Evolutionary conservation across 2,888 invertebrate genomes (phyloP).

Genomic region (Elysia crispata): DNA sequence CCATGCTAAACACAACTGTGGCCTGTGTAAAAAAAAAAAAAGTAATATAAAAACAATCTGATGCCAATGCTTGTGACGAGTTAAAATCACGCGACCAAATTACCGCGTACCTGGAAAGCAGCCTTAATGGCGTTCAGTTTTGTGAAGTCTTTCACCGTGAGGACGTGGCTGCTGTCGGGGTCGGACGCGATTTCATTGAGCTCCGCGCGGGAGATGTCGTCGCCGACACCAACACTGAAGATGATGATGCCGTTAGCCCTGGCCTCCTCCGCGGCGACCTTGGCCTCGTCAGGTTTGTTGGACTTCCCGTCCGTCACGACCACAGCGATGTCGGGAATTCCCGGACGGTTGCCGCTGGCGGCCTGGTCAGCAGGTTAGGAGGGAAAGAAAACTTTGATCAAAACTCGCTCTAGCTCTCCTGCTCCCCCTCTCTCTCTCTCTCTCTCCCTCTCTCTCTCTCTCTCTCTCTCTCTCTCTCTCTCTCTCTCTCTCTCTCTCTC

Average conservation of each 20-base stretch:
- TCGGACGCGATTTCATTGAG: conserved; percentile 67
- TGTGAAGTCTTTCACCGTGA: conserved; percentile 62
- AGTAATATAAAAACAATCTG: too few relatives aligned
- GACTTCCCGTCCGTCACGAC: conserved; percentile 67
- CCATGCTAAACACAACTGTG: too few relatives aligned
- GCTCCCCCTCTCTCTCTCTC: too few relatives aligned
- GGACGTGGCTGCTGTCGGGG: conserved; percentile 66
- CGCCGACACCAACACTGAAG: conserved; percentile 64
- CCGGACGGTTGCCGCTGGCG: conserved; percentile 62
- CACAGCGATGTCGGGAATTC: conserved; percentile 65
- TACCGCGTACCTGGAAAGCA: conserved; percentile 55
- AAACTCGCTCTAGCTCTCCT: too few relatives aligned
- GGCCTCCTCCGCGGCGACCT: conserved; percentile 58
- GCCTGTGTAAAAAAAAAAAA: too few relatives aligned
- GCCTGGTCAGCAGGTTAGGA: too few relatives aligned
- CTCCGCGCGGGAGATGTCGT: conserved; percentile 56
- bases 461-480: too few relatives aligned
- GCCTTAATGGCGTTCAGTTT: conserved; percentile 62
- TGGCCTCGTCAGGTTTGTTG: conserved; percentile 60
- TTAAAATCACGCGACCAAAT: too few relatives aligned
- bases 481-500: too few relatives aligned
- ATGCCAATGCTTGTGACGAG: too few relatives aligned
- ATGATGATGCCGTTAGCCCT: conserved; percentile 58
- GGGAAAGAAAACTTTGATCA: too few relatives aligned
- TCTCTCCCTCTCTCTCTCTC: too few relatives aligned